These are phyloP conservation scores for Nixonia krombeini DNA, from an alignment of 1,140 invertebrate genomes.

Conservation along the genomic window DNA sequence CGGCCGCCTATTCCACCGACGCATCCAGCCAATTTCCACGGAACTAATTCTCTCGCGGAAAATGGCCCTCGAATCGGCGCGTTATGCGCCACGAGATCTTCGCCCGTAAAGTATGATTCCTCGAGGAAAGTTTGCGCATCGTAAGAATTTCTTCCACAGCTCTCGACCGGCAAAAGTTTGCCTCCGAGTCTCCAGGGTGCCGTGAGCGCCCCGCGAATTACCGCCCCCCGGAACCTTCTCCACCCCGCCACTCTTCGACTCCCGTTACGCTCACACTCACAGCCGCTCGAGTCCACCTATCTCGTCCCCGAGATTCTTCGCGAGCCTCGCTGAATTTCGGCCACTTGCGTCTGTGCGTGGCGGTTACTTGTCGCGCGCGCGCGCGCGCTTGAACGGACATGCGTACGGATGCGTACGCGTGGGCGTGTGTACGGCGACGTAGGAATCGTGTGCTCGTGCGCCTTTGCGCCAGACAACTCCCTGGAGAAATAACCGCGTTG, in stretches of 20 bases:
- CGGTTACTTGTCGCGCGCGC: no score
- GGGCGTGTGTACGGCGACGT: no score
- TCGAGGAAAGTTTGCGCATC: constrained; percentile 52
- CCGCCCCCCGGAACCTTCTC: constrained; percentile 15
- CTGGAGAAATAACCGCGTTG: constrained; percentile 65
- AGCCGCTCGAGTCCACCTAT: constrained; percentile 14
- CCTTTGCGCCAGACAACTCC: constrained; percentile 64
- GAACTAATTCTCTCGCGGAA: no score
- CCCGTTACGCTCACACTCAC: constrained; percentile 8
- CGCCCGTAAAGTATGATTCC: constrained; percentile 49
- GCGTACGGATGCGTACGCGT: no score
- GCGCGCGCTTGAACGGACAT: no score
- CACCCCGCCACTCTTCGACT: neutral
- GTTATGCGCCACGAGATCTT: constrained; percentile 43
- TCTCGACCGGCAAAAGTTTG: constrained; percentile 48
- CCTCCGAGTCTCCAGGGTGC: constrained; percentile 53
- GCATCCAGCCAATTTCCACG: no score
- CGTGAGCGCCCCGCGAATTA: constrained; percentile 42
- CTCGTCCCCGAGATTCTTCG: no score
- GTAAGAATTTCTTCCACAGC: constrained; percentile 52
- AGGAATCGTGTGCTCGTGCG: constrained; percentile 50
- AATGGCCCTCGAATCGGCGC: no score
- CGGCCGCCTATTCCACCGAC: no score
- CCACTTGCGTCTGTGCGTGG: no score
- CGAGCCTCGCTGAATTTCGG: no score